Percentiles rank a stretch among this genome's conserved stretches.
Conservation (phyloP, 2,888 invertebrate genomes). For the Griposia aprilina region DNA sequence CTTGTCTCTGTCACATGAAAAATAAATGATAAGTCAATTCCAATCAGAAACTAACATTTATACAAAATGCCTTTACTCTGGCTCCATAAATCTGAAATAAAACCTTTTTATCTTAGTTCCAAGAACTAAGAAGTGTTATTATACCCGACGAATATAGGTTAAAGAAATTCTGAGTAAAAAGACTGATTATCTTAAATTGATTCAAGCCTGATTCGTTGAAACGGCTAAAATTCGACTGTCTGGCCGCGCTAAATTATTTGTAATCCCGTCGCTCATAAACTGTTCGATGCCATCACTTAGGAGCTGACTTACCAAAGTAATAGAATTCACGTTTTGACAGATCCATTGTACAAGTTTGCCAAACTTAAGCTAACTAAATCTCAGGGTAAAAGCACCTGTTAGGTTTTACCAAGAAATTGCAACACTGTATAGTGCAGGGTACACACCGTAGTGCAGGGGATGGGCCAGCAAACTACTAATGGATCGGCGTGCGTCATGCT, state of each 20-base stretch:
- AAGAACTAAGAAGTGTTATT: constrained; percentile 31
- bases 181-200: constrained; percentile 28
- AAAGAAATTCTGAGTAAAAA: constrained; percentile 20
- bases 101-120: constrained; percentile 10
- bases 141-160: constrained; percentile 9
- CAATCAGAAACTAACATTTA: not conserved
- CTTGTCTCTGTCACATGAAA: not conserved
- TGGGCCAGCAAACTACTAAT: constrained; percentile 78
- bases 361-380: constrained; percentile 5
- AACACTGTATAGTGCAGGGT: constrained; percentile 28
- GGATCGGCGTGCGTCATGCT: constrained; percentile 81
- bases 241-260: constrained; percentile 13
- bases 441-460: constrained; percentile 59
- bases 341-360: constrained; percentile 5
- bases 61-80: not conserved
- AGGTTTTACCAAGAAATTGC: constrained; percentile 31
- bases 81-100: constrained; percentile 16
- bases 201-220: constrained; percentile 45
- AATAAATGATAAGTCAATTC: not conserved
- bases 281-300: constrained; percentile 1
- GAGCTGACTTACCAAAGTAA: constrained; percentile 20
- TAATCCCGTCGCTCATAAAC: constrained; percentile 11
- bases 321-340: constrained; percentile 22
- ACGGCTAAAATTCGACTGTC: constrained; percentile 17
- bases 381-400: not conserved